phyloP scores from a whole-genome alignment of 2,797 vertebrate genomes.

The Spizella passerina region DNA sequence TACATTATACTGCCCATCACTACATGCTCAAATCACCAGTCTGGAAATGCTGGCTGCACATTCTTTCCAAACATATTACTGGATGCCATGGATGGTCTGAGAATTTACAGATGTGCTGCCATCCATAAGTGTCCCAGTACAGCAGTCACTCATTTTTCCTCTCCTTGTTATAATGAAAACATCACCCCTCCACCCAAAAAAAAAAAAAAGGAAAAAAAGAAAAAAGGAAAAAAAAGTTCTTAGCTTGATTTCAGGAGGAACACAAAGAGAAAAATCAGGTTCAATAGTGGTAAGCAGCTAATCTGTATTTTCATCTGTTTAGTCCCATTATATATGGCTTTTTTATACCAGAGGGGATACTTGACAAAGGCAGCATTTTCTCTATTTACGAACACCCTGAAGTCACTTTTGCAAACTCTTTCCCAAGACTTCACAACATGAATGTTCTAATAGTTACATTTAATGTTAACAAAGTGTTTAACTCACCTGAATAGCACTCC shows the following conservation, averaged over 20 bases:
- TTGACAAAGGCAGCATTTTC: background rate
- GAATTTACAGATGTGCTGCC: background rate
- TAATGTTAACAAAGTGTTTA: background rate
- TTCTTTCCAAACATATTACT: background rate
- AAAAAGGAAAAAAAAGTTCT: background rate
- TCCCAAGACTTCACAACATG: background rate
- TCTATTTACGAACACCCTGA: background rate
- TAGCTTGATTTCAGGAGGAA: background rate
- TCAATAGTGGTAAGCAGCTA: background rate
- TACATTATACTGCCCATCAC: background rate
- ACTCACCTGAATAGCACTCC: background rate
- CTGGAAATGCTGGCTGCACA: background rate
- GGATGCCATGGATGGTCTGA: background rate
- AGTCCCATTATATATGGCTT: background rate
- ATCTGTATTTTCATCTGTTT: background rate
- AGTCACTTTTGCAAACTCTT: background rate
- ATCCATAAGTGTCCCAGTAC: rapidly evolving
- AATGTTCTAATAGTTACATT: background rate
- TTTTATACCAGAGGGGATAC: background rate
- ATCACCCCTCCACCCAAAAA: background rate
- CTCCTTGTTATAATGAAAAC: background rate
- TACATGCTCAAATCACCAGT: background rate
- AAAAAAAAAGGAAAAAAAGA: too few relatives aligned
- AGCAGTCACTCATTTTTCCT: background rate
- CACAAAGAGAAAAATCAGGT: background rate